Conservation (phyloP, 2,113 vertebrate species). For the Apteryx owenii region DNA sequence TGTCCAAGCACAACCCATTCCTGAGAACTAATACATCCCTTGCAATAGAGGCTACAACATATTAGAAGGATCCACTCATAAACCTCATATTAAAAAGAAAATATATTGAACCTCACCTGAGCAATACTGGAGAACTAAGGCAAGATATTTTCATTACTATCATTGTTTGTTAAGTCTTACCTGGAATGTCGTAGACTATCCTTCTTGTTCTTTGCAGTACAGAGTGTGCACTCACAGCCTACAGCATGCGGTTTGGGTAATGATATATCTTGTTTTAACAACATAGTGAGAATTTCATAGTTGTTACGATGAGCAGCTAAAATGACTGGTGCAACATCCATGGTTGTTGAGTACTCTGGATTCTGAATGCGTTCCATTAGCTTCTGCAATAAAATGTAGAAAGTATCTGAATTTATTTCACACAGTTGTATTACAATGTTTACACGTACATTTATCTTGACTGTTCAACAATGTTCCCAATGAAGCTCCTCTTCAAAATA, state of each 20-base stretch:
- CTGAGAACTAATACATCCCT: background rate
- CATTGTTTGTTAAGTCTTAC: constrained; percentile 60
- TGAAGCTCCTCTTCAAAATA: background rate
- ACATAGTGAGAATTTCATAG: constrained; percentile 98
- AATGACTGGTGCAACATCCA: constrained; percentile 98
- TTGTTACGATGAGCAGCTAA: constrained; percentile 98
- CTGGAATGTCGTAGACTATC: constrained; percentile 97
- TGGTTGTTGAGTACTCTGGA: constrained; percentile 97
- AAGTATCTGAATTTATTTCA: constrained; percentile 41
- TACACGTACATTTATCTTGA: background rate
- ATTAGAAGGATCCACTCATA: background rate
- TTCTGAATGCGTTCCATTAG: constrained; percentile 98
- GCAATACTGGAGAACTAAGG: background rate
- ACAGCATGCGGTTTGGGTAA: constrained; percentile 97
- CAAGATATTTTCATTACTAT: background rate
- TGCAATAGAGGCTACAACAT: background rate
- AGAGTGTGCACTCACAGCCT: constrained; percentile 96
- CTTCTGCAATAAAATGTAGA: constrained; percentile 83
- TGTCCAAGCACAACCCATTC: background rate
- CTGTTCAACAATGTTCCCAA: background rate
- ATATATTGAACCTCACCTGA: background rate
- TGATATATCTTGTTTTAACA: constrained; percentile 97
- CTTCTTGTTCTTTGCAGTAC: constrained; percentile 99
- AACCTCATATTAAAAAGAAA: background rate
- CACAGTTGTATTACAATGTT: background rate